Percentiles rank a stretch among this genome's conserved stretches.
Conservation (phyloP, 2,113 vertebrate genomes). For the Aspidoscelis tigris region DNA sequence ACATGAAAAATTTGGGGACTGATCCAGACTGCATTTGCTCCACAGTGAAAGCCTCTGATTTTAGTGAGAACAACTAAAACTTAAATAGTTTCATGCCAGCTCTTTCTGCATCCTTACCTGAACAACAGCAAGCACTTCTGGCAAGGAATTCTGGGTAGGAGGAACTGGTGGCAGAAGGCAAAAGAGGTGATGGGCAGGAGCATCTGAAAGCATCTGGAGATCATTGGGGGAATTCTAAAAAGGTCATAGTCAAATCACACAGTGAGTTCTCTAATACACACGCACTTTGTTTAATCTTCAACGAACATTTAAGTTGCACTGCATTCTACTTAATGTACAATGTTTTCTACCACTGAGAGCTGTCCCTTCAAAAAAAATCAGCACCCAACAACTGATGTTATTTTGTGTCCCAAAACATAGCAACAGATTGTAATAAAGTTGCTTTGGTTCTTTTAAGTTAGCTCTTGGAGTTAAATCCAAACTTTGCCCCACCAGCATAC, state of each 20-base stretch:
- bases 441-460: neutral
- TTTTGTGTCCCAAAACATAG: neutral
- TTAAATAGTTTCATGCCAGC: neutral
- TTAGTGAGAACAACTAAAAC: neutral
- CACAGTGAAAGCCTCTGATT: neutral
- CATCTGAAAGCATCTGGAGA: constrained; percentile 96
- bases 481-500: neutral
- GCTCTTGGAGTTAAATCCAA: neutral
- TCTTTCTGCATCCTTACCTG: constrained; percentile 80
- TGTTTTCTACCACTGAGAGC: neutral
- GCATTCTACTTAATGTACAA: neutral
- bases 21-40: neutral
- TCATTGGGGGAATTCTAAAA: constrained; percentile 95
- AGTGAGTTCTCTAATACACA: neutral
- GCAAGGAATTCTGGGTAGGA: constrained; percentile 93
- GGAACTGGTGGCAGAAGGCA: constrained; percentile 94
- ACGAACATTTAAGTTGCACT: neutral
- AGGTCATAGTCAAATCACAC: neutral
- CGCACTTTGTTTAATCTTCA: neutral
- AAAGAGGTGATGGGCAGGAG: constrained; percentile 96
- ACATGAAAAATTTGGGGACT: neutral
- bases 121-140: constrained; percentile 94
- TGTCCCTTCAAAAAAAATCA: neutral
- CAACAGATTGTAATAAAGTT: neutral
- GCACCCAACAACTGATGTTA: too few relatives aligned